Evolutionary conservation across 1,140 invertebrate genomes (phyloP).

Genomic region (Caerostris extrusa): DNA sequence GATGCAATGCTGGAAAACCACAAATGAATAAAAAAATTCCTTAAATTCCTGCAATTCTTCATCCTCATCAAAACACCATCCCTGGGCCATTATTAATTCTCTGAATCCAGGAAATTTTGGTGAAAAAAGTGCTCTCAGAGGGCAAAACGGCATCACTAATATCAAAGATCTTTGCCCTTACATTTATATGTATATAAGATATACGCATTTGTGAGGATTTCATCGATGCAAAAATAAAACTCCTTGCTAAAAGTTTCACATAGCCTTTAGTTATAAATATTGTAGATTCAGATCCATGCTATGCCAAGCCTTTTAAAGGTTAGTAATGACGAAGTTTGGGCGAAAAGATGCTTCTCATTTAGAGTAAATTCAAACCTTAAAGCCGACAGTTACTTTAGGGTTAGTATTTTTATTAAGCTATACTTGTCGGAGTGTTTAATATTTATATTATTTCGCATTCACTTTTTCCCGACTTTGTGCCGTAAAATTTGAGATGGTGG

Average conservation of each 20-base stretch:
- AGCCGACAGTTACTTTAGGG: conserved; percentile 50
- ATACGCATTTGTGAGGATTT: not conserved
- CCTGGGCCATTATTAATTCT: not conserved
- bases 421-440: conserved; percentile 64
- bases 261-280: conserved; percentile 61
- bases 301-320: not conserved
- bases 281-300: not conserved
- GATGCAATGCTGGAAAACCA: not conserved
- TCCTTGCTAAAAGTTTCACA: conserved; percentile 20
- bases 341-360: conserved; percentile 50
- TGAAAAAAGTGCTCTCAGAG: not conserved
- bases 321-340: conserved; percentile 51
- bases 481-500: not conserved
- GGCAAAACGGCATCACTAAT: conserved; percentile 22
- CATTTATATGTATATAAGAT: conserved; percentile 11
- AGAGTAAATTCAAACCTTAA: conserved; percentile 68
- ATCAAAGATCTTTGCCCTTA: not conserved
- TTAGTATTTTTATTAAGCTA: conserved; percentile 54
- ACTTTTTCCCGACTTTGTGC: not conserved
- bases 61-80: not conserved
- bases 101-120: not conserved
- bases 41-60: not conserved
- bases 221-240: conserved; percentile 24
- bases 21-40: not conserved
- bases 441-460: conserved; percentile 60